These are phyloP conservation scores for Atrina japonica DNA, from an alignment of 2,888 invertebrate genomes.

Conservation along the genomic window DNA sequence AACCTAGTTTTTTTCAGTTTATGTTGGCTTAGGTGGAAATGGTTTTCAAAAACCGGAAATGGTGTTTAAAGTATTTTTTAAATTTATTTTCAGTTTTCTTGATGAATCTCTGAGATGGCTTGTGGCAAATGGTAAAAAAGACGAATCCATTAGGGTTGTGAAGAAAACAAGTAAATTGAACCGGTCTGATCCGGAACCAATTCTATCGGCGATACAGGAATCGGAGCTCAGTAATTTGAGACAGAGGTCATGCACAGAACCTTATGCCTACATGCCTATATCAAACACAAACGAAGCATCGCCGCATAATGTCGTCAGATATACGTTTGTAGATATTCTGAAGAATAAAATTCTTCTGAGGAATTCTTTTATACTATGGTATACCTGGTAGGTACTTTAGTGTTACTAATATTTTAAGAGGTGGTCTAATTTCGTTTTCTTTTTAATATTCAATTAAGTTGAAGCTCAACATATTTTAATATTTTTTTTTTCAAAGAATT, in stretches of 20 bases:
- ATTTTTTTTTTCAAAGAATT: no score
- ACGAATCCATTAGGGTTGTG: constrained; percentile 57
- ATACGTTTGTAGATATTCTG: constrained; percentile 57
- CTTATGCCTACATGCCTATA: neutral
- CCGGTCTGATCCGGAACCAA: constrained; percentile 32
- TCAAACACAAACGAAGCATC: neutral
- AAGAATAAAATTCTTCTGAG: constrained; percentile 51
- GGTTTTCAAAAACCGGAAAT: no score
- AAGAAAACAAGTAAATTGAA: constrained; percentile 56
- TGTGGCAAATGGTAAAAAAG: constrained; percentile 58
- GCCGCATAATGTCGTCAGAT: constrained; percentile 39
- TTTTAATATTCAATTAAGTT: no score
- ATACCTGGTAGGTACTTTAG: constrained; percentile 57
- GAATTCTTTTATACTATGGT: constrained; percentile 57
- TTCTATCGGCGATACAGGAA: neutral
- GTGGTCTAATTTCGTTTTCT: no score
- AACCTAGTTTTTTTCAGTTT: no score
- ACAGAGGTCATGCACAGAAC: neutral
- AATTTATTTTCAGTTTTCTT: constrained; percentile 56
- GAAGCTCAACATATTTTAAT: no score
- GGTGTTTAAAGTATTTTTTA: no score
- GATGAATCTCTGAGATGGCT: constrained; percentile 74
- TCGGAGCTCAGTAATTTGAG: neutral
- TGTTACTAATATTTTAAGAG: no score
- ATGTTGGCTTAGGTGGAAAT: no score